Evolutionary conservation across 2,113 vertebrate species (phyloP).

Genomic region (Butorides virescens): DNA sequence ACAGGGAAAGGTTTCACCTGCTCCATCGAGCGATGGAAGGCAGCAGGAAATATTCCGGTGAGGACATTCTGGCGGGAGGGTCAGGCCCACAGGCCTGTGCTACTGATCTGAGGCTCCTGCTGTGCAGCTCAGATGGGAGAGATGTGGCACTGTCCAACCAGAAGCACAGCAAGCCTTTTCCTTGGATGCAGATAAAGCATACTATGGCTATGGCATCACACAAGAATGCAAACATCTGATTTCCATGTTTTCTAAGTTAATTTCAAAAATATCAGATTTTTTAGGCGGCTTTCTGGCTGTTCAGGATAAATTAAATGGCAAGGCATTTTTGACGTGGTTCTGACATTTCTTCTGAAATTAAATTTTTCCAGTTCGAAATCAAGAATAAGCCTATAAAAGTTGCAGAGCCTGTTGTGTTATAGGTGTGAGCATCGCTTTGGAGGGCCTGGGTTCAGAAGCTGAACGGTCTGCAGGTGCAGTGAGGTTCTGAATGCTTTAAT

Average conservation of each 20-base stretch:
- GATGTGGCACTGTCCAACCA: background rate
- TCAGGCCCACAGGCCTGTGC: background rate
- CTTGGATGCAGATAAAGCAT: background rate
- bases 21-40: background rate
- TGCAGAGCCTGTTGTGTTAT: background rate
- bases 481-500: background rate
- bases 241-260: fast-evolving
- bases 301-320: background rate
- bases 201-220: fast-evolving
- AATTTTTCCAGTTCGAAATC: background rate
- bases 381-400: background rate
- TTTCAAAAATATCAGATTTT: background rate
- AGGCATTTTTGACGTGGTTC: background rate
- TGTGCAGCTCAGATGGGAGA: background rate
- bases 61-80: fast-evolving
- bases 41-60: background rate
- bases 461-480: background rate
- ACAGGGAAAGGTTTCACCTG: background rate
- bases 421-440: fast-evolving
- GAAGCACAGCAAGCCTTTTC: background rate
- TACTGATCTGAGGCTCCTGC: background rate
- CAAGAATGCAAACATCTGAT: background rate
- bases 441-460: background rate
- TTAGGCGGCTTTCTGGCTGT: background rate
- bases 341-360: background rate